Evolutionary conservation across 2,113 vertebrate genomes (phyloP).

Genomic region (Hepsetus odoe): DNA sequence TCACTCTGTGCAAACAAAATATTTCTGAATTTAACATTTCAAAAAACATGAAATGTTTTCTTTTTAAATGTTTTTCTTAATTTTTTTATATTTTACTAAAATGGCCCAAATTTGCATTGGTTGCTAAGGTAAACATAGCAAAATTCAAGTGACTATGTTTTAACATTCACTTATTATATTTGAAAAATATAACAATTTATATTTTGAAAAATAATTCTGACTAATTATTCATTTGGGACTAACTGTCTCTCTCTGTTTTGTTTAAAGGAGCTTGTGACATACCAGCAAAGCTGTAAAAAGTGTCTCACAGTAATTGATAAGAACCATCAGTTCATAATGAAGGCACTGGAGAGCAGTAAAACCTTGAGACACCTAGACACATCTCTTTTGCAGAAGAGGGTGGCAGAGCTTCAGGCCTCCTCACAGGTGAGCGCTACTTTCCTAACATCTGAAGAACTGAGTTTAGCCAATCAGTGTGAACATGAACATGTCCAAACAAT

Average conservation of each 20-base stretch:
- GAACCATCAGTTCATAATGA: conserved; percentile 86
- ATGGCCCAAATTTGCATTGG: too few species aligned
- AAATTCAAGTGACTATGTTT: too few species aligned
- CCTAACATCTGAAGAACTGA: neutral
- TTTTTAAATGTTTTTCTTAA: too few species aligned
- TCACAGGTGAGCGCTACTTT: conserved; percentile 80
- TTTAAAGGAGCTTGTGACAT: conserved; percentile 85
- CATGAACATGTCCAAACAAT: neutral
- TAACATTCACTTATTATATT: neutral
- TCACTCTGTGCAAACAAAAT: too few species aligned
- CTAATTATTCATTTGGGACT: too few species aligned
- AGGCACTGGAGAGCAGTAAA: conserved; percentile 78
- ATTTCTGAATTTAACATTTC: too few species aligned
- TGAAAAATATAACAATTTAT: neutral
- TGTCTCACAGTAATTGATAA: conserved; percentile 85
- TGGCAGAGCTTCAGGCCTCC: conserved; percentile 82
- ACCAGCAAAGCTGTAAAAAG: conserved; percentile 93
- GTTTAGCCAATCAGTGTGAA: neutral
- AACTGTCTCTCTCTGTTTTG: neutral
- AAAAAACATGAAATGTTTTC: too few species aligned
- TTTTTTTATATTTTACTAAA: too few species aligned
- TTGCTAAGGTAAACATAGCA: too few species aligned
- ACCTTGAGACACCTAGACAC: conserved; percentile 84
- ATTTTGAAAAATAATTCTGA: too few species aligned
- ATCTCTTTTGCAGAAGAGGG: conserved; percentile 85